Evolutionary conservation across 2,888 invertebrate species (phyloP).

Genomic region (Embidobia sp.): DNA sequence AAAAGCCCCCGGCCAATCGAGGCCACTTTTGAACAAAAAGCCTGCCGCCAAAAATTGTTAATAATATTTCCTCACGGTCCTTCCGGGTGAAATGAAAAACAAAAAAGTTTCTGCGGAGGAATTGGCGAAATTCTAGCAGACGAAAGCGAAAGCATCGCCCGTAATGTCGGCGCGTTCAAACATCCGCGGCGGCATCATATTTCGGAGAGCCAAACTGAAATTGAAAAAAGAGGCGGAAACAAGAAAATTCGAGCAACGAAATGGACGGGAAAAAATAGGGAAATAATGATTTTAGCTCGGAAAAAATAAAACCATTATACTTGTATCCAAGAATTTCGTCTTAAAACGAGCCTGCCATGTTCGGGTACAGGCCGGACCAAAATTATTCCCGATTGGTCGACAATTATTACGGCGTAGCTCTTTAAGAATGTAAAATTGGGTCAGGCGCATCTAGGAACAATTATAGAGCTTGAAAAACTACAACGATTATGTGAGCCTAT

Average conservation of each 20-base stretch:
- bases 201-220: slow-evolving; percentile 65
- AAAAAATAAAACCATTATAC: slow-evolving; percentile 64
- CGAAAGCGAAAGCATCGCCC: slow-evolving; percentile 45
- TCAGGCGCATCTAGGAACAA: slow-evolving; percentile 75
- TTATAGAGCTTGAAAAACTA: slow-evolving; percentile 72
- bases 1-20: neutral
- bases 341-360: slow-evolving; percentile 67
- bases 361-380: slow-evolving; percentile 68
- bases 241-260: slow-evolving; percentile 59
- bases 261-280: slow-evolving; percentile 48
- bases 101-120: neutral
- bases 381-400: slow-evolving; percentile 42
- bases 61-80: neutral
- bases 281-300: slow-evolving; percentile 21
- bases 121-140: slow-evolving; percentile 16
- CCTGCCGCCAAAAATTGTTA: neutral
- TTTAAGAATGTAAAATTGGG: slow-evolving; percentile 72
- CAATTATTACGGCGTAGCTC: slow-evolving; percentile 52
- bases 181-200: slow-evolving; percentile 71
- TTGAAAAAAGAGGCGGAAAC: slow-evolving; percentile 49
- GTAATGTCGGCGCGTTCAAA: slow-evolving; percentile 73
- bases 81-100: slow-evolving; percentile 1
- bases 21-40: neutral
- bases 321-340: slow-evolving; percentile 67
- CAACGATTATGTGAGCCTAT: slow-evolving; percentile 72